Base-by-base conservation (phyloP, 2,797 vertebrate species). In the Gallinago stenura region DNA sequence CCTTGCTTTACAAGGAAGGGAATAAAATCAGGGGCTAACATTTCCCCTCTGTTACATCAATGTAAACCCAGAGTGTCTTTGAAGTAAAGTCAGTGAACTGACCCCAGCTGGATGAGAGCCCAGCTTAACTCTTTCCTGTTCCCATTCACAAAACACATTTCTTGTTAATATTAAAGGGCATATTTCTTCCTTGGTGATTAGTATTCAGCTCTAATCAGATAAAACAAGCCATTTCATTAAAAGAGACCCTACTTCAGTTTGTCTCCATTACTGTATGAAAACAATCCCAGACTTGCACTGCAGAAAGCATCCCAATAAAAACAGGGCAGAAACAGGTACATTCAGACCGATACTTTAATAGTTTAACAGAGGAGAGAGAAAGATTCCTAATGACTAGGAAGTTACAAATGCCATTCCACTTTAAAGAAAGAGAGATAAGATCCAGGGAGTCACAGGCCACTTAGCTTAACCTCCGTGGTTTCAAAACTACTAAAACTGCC, bases 391-490 rank as follows among this genome's bases (percentile, higher is more conserved):
- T 95, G 83, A 97, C 64, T 79, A 94, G 85, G 69, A 97, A 96
- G 92, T 87, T 97, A 92, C 83, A 95, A 95, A 93, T 94, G 68
- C 79, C 87, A 95, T 85, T 96, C 94, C 54, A 95, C 94, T 97
- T 96, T 93, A 86, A 96, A 96, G 82, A 82, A 46, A 88, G 61
- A 89, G 78, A 97, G 95, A 89, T 96, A 93, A 97, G 88, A 94
- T 53, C 62, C 91, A 96, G 64, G 66, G 91, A 89, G 75, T 90
- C 77, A 91, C 28, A 80, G 94, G 80, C 89, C 94, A 95, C 83
- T 95, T 41, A 95, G 89, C 89, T 96, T 95, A 97, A 96, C 78
- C 89, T 95, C 72, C 97, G 81, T 89, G 93, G 93, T 90, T 96
- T 82, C 92, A 69, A 91, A 96, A 83, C 83, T 79, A 91, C 93